These are phyloP conservation scores for Gadus macrocephalus DNA, from an alignment of 2,113 vertebrate species.

Conservation along the genomic window DNA sequence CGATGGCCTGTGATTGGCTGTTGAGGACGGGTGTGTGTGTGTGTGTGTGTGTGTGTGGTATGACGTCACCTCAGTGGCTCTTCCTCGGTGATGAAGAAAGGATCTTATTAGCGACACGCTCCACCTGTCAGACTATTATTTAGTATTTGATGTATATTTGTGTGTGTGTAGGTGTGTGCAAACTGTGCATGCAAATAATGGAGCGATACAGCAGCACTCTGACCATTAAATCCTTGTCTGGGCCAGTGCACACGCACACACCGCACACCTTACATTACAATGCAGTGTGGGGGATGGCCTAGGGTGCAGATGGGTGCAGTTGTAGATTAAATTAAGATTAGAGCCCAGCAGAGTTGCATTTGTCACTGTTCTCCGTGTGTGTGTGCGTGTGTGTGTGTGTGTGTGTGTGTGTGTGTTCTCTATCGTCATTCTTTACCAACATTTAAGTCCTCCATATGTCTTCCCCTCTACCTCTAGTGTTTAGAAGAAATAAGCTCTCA, in stretches of 20 bases:
- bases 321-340: conserved; percentile 68
- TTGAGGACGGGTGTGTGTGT: neutral
- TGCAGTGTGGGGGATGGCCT: conserved; percentile 41
- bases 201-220: neutral
- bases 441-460: too few species aligned
- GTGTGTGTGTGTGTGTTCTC: neutral
- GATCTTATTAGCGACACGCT: too few species aligned
- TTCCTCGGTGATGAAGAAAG: too few species aligned
- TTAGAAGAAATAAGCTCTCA: too few species aligned
- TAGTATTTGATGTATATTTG: too few species aligned
- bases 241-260: conserved; percentile 16
- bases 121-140: too few species aligned
- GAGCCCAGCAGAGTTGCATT: conserved; percentile 33
- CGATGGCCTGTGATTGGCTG: too few species aligned
- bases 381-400: conserved; percentile 17
- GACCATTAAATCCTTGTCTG: conserved; percentile 12
- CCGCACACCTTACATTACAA: conserved; percentile 59
- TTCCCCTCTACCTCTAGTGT: too few species aligned
- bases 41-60: neutral
- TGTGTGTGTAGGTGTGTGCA: conserved; percentile 11
- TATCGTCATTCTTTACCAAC: too few species aligned
- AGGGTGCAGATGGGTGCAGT: conserved; percentile 47
- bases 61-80: too few species aligned
- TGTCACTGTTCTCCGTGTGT: conserved; percentile 13
- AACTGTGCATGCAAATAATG: neutral